Evolutionary conservation across 1,140 invertebrate species (phyloP), one percentile per base, ranked within the genome.

Genomic region (Sinonovacula constricta): DNA sequence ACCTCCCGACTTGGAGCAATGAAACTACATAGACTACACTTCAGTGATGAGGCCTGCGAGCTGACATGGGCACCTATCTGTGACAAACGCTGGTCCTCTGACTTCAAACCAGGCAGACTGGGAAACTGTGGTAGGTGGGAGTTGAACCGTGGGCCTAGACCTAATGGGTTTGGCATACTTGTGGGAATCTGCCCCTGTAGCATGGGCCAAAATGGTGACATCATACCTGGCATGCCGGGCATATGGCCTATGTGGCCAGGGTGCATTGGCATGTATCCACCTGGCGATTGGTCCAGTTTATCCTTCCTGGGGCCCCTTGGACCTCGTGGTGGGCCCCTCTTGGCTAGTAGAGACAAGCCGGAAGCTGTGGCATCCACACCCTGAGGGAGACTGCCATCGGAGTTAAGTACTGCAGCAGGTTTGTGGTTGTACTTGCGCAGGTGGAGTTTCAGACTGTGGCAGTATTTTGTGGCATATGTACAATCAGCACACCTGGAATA

Each of bases 391-490:
- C 88, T 91, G 10, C 90, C 90, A 65, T 91, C 90, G 39, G 82
- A 83, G 72, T 91, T 91, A 31, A 91, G 84, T 1, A 91, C 88
- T 4, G 89, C 85, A 15, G 89, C 90, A 10, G 90, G 89, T 81
- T 94, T 94, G 88, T 99, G 98, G 45, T 93, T 91, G 86, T 98
- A 97, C 88, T 99, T 99, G 2, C 96, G 92, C 18, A 99, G 90
- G 91, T 99, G 99, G 0, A 98, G 93, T 80, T 99, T 99, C 0
- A 99, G 92, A 33, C 96, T 97, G 92, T 99, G 98, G 85, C 97
- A 98, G 89, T 99, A 99, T 90, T 99, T 99, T 0, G 98, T 99
- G 1, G 96, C 97, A 88, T 99, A 99, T n/a, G 94, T 94, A 89
- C 99, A 99, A 87, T 98, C 95, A 0, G 94, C 92, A 88, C 99